Base-by-base conservation (phyloP, 53 echinoderm and acorn worm species). In the Paracentrotus lividus region DNA sequence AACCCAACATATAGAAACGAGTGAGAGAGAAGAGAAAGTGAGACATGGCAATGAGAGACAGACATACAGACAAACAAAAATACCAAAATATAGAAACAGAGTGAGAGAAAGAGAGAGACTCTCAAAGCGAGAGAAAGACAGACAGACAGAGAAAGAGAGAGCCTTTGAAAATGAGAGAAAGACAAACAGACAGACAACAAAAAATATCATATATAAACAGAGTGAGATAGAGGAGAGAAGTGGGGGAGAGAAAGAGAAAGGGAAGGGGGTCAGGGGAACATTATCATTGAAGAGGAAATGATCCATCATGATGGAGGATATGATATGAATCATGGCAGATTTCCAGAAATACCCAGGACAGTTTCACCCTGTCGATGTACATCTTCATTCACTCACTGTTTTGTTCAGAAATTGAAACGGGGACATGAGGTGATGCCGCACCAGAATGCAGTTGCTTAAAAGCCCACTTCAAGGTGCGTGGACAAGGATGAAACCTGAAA, bases 271-370 rank as follows among this genome's bases (percentile, higher is more conserved):
- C 13, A 16, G 65, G 69, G 38, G n/a, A n/a, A n/a, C n/a, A n/a
- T n/a, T 69, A 38, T 38, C 69, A n/a, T 16, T 69, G 16, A 38
- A 69, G 69, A 38, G 69, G 69, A 69, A 69, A 69, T 69, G 69
- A 69, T 69, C 69, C 69, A 69, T 69, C 69, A 16, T 36, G 69
- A 18, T 36, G 38, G n/a, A 14, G 69, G 69, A 69, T 31, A 69
- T 20, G 3, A 69, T 16, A 34, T 69, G 69, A 69, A 69, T 69
- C 69, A 69, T 69, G 38, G 38, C 69, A 31, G 69, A 38, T 69
- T 69, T 69, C 69, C 69, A 69, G 69, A 69, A 69, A 69, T 69
- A 69, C 69, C 69, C 69, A 69, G 69, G 69, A 69, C 69, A 69
- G 69, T 20, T 34, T 69, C 15, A 1, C 38, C 69, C 69, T 69